Evolutionary conservation across 2,888 invertebrate species (phyloP), one percentile per base, ranked within the genome.

Genomic region (Hartigia nigra): DNA sequence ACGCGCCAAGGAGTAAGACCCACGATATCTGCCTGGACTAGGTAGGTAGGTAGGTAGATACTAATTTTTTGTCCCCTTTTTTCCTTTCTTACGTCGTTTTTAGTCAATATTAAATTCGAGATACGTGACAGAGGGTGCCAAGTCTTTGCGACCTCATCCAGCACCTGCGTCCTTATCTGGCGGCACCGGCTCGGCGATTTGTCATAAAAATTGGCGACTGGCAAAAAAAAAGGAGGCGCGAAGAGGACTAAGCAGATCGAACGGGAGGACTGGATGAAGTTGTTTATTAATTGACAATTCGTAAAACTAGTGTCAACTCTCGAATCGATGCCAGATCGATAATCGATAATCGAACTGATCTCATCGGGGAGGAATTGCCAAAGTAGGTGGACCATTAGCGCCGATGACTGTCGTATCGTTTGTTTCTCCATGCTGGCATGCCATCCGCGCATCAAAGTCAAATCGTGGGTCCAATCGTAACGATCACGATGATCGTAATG

Each of bases 1-100:
- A 88, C 90, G 90, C 88, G 89, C 89, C 88, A 88, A 89, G 88
- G 86, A 90, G 87, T 87, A 86, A 85, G 86, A 79, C 9, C 55
- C 14, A 81, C 81, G 85, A 83, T 85, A 85, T 87, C 86, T 84
- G 55, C 23, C 23, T 23, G 23, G 34, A 4, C 5, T 4, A 4
- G 23, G 37, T 37, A 37, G 9, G 55, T 55, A 55, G 39, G 37
- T 39, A 39, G 37, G 55, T 55, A 55, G 55, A 55, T 55, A 55
- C 55, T 23, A 55, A 55, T 55, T 55, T 23, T 55, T 23, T 39
- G 5, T 14, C 9, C 9, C 2, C 84, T 86, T 83, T 84, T 85
- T 84, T 84, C 85, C 23, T 23, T 55, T 14, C 55, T 55, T 9
- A 2, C 23, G 23, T 55, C 23, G 23, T 55, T 55, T 55, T 55